Evolutionary conservation across 2,797 vertebrate genomes (phyloP).

Genomic region (Uromys caudimaculatus): DNA sequence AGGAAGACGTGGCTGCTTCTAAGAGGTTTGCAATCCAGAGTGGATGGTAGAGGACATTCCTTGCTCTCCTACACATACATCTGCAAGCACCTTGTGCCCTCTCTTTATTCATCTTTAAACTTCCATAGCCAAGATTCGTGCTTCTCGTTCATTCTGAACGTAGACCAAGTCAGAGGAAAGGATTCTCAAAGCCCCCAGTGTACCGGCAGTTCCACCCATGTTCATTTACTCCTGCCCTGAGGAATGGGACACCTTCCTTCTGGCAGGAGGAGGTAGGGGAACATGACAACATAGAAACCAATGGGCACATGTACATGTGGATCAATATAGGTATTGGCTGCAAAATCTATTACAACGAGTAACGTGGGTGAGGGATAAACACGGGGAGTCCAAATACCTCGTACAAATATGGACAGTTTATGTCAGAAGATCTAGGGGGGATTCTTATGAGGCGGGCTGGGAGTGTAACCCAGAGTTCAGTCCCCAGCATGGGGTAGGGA

Average conservation of each 20-base stretch:
- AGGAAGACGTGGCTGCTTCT: neutral
- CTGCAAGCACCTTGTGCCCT: neutral
- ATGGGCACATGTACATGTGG: neutral
- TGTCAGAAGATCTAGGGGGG: neutral
- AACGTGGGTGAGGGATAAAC: neutral
- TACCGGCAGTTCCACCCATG: too few relatives aligned
- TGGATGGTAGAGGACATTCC: neutral
- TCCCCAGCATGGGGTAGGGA: neutral
- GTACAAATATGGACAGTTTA: neutral
- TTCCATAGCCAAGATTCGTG: neutral
- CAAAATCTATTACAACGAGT: neutral
- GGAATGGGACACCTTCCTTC: neutral
- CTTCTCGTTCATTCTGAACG: neutral
- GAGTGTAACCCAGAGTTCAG: neutral
- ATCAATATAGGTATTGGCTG: neutral
- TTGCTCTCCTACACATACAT: neutral
- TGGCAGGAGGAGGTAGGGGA: too few relatives aligned
- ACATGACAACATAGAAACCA: neutral
- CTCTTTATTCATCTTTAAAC: neutral
- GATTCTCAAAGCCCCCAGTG: neutral
- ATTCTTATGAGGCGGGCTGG: neutral
- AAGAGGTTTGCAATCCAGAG: neutral
- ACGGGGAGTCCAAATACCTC: neutral
- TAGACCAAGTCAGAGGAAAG: neutral
- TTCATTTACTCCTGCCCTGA: neutral